These are phyloP conservation scores for Drosophila imparisetae DNA, from an alignment of 2,888 invertebrate species.

Conservation along the genomic window DNA sequence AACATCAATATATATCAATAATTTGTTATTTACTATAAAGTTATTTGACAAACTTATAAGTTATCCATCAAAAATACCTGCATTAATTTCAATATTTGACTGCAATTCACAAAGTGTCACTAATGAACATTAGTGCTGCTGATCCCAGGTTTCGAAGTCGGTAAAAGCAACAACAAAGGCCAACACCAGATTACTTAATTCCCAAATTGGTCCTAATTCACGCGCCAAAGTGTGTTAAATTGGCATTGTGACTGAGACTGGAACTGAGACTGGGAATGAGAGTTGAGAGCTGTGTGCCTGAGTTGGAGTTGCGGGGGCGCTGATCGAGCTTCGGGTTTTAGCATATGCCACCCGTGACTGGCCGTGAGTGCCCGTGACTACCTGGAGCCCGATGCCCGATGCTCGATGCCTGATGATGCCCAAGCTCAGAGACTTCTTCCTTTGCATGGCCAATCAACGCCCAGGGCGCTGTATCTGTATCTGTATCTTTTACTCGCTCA, in stretches of 20 bases:
- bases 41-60: not conserved
- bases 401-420: conserved; percentile 4
- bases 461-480: conserved; percentile 58
- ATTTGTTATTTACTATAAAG: not conserved
- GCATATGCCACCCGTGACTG: conserved; percentile 81
- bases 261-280: conserved; percentile 15
- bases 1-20: not conserved
- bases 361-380: conserved; percentile 68
- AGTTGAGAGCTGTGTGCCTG: conserved; percentile 9
- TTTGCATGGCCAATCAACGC: conserved; percentile 81
- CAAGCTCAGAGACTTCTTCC: conserved; percentile 29
- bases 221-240: conserved; percentile 84
- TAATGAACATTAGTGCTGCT: conserved; percentile 65
- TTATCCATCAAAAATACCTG: conserved; percentile 8
- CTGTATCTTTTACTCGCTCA: conserved; percentile 48
- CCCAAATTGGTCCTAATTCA: conserved; percentile 83
- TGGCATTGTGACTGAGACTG: conserved; percentile 55
- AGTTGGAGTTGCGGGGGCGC: conserved; percentile 53
- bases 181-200: conserved; percentile 81
- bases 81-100: conserved; percentile 43
- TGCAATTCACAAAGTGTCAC: conserved; percentile 61
- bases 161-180: conserved; percentile 42
- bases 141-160: conserved; percentile 15
- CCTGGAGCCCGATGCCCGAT: conserved; percentile 42
- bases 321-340: conserved; percentile 46